A percentile compares a stretch with the other conserved stretches of the same genome.
phyloP scores from a whole-genome alignment of 2,797 vertebrate species.

The Coluber constrictor region DNA sequence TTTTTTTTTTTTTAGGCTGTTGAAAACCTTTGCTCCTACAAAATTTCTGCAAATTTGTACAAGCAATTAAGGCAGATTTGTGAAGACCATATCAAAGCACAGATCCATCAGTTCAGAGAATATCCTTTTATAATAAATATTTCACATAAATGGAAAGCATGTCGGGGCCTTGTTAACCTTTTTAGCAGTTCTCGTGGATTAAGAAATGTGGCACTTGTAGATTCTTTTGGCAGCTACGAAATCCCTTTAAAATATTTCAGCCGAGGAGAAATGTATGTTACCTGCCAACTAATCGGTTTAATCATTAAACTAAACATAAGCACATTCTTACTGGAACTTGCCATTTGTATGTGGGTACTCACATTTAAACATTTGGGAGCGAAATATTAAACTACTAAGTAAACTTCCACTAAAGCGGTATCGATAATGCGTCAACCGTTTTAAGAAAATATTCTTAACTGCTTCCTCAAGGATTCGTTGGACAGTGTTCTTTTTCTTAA shows the following conservation, averaged over 20 bases:
- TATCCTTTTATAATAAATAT: slow-evolving; percentile 88
- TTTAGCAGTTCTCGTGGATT: not conserved
- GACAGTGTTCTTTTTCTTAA: slow-evolving; percentile 98
- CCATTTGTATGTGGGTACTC: not conserved
- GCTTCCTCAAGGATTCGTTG: slow-evolving; percentile 84
- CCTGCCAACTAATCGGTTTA: not conserved
- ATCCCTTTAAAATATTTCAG: not conserved
- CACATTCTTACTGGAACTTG: not conserved
- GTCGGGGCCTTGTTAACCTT: slow-evolving; percentile 3
- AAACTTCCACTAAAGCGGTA: not conserved
- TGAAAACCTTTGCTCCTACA: slow-evolving; percentile 98
- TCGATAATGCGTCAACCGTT: not conserved
- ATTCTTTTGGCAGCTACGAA: not conserved
- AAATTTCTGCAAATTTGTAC: slow-evolving; percentile 98
- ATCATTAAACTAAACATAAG: not conserved
- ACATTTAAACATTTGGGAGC: not conserved
- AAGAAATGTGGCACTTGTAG: not conserved
- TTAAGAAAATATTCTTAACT: slow-evolving; percentile 68
- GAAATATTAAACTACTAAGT: not conserved
- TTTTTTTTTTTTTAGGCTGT: slow-evolving; percentile 81
- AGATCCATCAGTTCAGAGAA: slow-evolving; percentile 99
- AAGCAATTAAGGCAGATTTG: slow-evolving; percentile 95
- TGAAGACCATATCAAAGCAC: slow-evolving; percentile 99
- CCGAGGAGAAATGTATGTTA: not conserved
- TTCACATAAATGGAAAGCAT: not conserved